These are phyloP conservation scores for Megastigmus dorsalis DNA, from an alignment of 2,888 invertebrate species.

Conservation along the genomic window DNA sequence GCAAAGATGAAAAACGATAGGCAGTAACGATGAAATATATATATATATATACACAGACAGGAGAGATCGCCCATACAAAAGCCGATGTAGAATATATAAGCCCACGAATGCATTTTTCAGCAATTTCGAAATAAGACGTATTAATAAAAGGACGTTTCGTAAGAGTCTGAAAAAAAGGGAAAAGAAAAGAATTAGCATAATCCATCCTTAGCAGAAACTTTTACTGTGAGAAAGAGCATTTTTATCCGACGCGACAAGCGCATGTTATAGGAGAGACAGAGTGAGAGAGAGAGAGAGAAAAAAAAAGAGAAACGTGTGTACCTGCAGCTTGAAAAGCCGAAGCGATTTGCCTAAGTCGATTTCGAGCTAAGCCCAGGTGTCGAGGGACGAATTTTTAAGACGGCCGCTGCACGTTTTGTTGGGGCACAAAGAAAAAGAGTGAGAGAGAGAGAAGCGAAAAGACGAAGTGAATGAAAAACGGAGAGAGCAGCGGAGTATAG, in stretches of 20 bases:
- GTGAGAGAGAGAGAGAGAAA: neutral
- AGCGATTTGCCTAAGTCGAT: slow-evolving; percentile 45
- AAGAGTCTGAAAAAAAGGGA: neutral
- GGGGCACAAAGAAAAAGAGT: neutral
- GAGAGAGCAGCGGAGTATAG: too few species aligned
- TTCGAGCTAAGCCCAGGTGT: slow-evolving; percentile 19
- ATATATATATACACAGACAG: too few species aligned
- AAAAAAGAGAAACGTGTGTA: too few species aligned
- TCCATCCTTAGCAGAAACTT: slow-evolving; percentile 28
- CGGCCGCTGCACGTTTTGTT: too few species aligned
- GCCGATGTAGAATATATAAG: neutral
- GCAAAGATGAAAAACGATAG: neutral
- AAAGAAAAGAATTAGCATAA: slow-evolving; percentile 51
- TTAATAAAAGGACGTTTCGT: slow-evolving; percentile 34
- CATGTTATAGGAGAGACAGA: too few species aligned
- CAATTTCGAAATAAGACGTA: slow-evolving; percentile 25
- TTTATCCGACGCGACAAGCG: slow-evolving; percentile 10
- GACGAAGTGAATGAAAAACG: neutral
- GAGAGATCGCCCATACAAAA: neutral
- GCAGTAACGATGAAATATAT: slow-evolving; percentile 32
- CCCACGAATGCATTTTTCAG: slow-evolving; percentile 28
- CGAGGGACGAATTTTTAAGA: neutral
- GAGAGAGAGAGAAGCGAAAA: slow-evolving; percentile 1
- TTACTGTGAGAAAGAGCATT: slow-evolving; percentile 18
- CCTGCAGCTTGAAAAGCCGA: neutral